A percentile compares a stretch with the other conserved stretches of the same genome.
Conservation (phyloP, 1,140 invertebrate genomes). For the Lepidurus apus region DNA sequence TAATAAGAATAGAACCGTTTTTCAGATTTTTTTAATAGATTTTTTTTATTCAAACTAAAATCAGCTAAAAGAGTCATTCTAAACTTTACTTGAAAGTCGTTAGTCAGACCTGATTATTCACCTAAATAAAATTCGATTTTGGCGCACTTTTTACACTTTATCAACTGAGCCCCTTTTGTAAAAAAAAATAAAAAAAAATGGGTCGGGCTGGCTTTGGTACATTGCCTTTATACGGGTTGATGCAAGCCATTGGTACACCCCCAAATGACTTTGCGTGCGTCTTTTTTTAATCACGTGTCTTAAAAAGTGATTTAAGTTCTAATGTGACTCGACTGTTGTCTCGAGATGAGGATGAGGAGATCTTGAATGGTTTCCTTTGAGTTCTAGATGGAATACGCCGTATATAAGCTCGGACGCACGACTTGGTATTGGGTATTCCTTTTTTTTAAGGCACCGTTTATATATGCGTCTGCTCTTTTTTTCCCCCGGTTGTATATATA, state of each 20-base stretch:
- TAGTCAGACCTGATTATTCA: too few relatives aligned
- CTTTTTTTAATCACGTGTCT: neutral
- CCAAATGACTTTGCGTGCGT: neutral
- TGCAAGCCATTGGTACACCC: neutral
- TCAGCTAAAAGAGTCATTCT: too few relatives aligned
- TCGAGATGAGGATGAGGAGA: neutral
- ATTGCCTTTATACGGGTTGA: too few relatives aligned
- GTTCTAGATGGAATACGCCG: neutral
- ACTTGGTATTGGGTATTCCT: neutral
- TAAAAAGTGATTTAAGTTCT: neutral
- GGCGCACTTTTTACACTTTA: too few relatives aligned
- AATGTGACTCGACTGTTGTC: neutral
- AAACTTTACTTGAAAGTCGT: too few relatives aligned
- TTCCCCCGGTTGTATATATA: neutral
- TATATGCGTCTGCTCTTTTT: neutral
- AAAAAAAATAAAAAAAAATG: too few relatives aligned
- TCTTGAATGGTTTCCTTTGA: neutral
- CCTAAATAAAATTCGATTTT: too few relatives aligned
- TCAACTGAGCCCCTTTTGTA: too few relatives aligned
- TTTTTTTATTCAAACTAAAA: too few relatives aligned
- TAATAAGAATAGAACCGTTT: too few relatives aligned
- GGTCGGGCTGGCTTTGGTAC: too few relatives aligned
- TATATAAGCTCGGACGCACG: slow-evolving; percentile 7
- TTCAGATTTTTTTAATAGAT: too few relatives aligned
- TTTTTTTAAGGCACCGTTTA: slow-evolving; percentile 1